Evolutionary conservation across 1,140 invertebrate genomes (phyloP).

Genomic region (Chelonus insularis): DNA sequence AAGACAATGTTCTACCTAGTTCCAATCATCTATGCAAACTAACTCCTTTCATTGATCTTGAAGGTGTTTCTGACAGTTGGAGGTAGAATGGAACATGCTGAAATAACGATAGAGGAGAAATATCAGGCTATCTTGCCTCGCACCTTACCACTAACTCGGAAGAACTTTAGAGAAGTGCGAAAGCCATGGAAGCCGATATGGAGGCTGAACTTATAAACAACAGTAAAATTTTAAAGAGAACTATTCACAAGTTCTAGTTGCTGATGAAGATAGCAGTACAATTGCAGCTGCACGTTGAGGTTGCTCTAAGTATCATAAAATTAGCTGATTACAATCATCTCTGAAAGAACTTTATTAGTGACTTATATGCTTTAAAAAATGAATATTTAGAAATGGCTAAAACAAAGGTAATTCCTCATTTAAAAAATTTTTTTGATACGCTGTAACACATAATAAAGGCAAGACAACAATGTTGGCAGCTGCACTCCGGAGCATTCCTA

Average conservation of each 20-base stretch:
- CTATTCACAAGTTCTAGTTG: constrained; percentile 26
- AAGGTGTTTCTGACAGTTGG: not conserved
- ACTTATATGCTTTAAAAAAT: constrained; percentile 11
- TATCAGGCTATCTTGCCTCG: not conserved
- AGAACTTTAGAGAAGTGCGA: constrained; percentile 28
- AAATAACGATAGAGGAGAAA: not conserved
- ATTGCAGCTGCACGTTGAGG: constrained; percentile 19
- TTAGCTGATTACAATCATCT: constrained; percentile 27
- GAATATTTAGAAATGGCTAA: constrained; percentile 21
- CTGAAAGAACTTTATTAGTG: constrained; percentile 5
- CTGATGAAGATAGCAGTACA: constrained; percentile 26
- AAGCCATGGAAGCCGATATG: constrained; percentile 31
- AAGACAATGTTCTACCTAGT: too few species aligned
- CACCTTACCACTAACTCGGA: too few species aligned
- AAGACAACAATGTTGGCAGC: too few species aligned
- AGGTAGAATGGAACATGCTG: not conserved
- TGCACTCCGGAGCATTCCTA: too few species aligned
- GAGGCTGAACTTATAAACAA: constrained; percentile 14
- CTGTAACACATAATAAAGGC: too few species aligned
- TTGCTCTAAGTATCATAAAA: constrained; percentile 22
- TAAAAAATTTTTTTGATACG: too few species aligned
- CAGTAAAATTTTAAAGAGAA: constrained; percentile 26
- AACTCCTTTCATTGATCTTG: too few species aligned
- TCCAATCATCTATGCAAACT: too few species aligned
- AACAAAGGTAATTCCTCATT: too few species aligned